Evolutionary conservation across 1,140 invertebrate species (phyloP).

Genomic region (Drosophila funebris): DNA sequence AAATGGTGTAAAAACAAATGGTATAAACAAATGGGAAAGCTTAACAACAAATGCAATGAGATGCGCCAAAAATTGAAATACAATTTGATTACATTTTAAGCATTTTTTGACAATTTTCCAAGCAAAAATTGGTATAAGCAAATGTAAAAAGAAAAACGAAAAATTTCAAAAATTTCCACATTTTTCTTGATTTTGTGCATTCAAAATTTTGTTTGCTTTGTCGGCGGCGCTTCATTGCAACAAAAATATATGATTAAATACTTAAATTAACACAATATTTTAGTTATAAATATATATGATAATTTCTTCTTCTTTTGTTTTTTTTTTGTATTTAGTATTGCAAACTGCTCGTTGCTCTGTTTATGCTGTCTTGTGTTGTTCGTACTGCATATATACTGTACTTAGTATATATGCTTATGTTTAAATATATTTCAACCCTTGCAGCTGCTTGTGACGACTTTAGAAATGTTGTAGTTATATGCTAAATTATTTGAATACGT

Average conservation of each 20-base stretch:
- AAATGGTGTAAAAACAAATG: conserved; percentile 10
- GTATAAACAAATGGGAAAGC: background rate
- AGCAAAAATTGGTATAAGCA: conserved; percentile 14
- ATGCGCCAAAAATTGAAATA: conserved; percentile 16
- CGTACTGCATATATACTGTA: conserved; percentile 5
- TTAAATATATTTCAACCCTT: background rate
- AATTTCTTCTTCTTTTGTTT: background rate
- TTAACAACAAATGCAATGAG: conserved; percentile 36
- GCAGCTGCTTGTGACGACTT: too few relatives aligned
- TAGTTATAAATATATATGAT: background rate
- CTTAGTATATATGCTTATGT: background rate
- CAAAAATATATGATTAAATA: conserved; percentile 41
- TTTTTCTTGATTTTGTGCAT: conserved; percentile 44
- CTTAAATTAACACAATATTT: conserved; percentile 21
- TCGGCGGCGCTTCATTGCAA: conserved; percentile 68
- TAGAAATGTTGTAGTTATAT: too few relatives aligned
- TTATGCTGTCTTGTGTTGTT: conserved; percentile 24
- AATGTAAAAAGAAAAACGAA: conserved; percentile 5
- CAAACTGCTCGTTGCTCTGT: conserved; percentile 19
- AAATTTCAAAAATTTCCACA: conserved; percentile 65
- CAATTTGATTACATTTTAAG: background rate
- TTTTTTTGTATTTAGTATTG: background rate
- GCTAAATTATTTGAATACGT: too few relatives aligned
- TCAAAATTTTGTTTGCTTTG: conserved; percentile 41
- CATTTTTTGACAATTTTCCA: conserved; percentile 9